Evolutionary conservation across 2,888 invertebrate species (phyloP).

Genomic region (Heliconius hortense): DNA sequence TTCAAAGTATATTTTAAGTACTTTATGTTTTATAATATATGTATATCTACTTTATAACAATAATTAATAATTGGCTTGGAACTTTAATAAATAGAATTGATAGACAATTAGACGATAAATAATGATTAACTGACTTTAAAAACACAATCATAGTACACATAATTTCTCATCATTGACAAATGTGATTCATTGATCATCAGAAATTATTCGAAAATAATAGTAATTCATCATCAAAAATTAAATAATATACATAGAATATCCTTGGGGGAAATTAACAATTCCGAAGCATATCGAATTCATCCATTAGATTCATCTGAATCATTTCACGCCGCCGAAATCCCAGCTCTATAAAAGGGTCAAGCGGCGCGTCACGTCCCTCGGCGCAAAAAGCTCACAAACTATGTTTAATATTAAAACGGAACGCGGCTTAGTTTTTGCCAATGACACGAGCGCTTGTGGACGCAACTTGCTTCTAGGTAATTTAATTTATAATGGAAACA

Average conservation of each 20-base stretch:
- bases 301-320: constrained; percentile 46
- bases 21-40: background rate
- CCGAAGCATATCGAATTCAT: constrained; percentile 45
- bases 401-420: constrained; percentile 80
- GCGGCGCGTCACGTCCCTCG: constrained; percentile 67
- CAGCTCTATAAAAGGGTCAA: constrained; percentile 75
- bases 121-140: background rate
- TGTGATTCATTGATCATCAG: background rate
- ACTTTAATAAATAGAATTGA: background rate
- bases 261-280: constrained; percentile 30
- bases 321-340: constrained; percentile 57
- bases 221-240: constrained; percentile 9
- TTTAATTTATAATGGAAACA: constrained; percentile 38
- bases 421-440: constrained; percentile 54
- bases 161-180: background rate
- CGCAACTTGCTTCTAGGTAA: constrained; percentile 39
- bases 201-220: background rate
- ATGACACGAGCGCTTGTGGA: constrained; percentile 42
- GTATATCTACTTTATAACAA: background rate
- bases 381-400: constrained; percentile 75
- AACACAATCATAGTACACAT: background rate
- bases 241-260: constrained; percentile 13
- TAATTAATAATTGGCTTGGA: background rate
- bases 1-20: background rate
- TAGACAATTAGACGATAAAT: background rate